Conservation (phyloP, 2,888 invertebrate species). For the Hecatera dysodea region DNA sequence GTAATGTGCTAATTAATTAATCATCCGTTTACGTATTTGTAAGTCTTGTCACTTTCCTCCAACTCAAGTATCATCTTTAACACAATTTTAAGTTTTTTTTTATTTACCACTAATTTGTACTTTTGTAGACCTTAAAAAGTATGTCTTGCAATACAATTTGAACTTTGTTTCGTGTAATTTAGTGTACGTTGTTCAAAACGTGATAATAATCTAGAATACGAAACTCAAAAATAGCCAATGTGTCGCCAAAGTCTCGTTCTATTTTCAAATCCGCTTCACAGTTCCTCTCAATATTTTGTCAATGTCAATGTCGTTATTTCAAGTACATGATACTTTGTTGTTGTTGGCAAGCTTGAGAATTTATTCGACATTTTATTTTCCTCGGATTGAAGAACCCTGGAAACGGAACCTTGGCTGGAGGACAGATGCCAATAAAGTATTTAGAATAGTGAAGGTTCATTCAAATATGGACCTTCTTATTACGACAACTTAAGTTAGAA, state of each 20-base stretch:
- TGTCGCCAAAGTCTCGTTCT: slow-evolving; percentile 16
- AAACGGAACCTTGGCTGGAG: slow-evolving; percentile 34
- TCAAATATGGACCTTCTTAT: slow-evolving; percentile 27
- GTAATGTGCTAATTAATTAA: background rate
- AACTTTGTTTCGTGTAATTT: too few relatives aligned
- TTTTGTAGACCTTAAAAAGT: too few relatives aligned
- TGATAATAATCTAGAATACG: background rate
- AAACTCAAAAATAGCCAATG: background rate
- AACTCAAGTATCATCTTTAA: too few relatives aligned
- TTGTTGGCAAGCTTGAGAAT: slow-evolving; percentile 21
- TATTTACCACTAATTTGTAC: too few relatives aligned
- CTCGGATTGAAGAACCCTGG: slow-evolving; percentile 33
- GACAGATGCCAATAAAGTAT: slow-evolving; percentile 14
- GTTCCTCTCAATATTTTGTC: slow-evolving; percentile 31
- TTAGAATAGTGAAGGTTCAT: slow-evolving; percentile 27
- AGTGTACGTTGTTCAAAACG: too few relatives aligned
- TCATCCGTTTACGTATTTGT: background rate
- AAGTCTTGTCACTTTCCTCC: too few relatives aligned
- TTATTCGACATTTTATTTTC: slow-evolving; percentile 17
- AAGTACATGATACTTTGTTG: slow-evolving; percentile 23
- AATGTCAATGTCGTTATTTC: slow-evolving; percentile 35
- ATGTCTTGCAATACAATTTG: too few relatives aligned
- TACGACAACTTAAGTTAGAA: background rate
- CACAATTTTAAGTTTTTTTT: too few relatives aligned
- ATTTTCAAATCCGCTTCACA: slow-evolving; percentile 28